Evolutionary conservation across 2,113 vertebrate genomes (phyloP).

Genomic region (Entelurus aequoreus): DNA sequence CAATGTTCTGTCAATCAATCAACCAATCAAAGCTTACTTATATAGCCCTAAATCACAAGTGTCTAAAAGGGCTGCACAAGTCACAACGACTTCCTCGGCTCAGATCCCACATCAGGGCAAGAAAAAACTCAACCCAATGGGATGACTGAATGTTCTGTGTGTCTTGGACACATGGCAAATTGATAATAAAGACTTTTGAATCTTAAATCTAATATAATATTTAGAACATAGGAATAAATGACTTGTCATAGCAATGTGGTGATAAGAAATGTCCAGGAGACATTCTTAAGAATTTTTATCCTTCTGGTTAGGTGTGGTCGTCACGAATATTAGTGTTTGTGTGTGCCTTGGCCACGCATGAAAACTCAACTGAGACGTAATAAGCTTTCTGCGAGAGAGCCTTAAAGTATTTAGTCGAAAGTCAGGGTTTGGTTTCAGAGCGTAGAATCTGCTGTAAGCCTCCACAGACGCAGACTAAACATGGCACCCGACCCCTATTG

Average conservation of each 20-base stretch:
- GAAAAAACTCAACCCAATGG: too few relatives aligned
- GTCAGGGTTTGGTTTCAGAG: conserved; percentile 59
- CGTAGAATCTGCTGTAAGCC: conserved; percentile 56
- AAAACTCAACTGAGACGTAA: conserved; percentile 61
- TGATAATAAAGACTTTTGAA: too few relatives aligned
- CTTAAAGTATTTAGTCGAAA: conserved; percentile 57
- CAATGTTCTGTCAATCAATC: too few relatives aligned
- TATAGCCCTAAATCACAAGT: too few relatives aligned
- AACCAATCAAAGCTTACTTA: too few relatives aligned
- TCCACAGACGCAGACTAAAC: conserved; percentile 71
- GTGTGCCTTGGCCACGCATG: conserved; percentile 59
- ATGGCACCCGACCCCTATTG: conserved; percentile 57
- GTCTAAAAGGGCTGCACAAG: too few relatives aligned
- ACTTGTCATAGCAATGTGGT: conserved; percentile 6
- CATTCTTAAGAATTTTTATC: conserved; percentile 30
- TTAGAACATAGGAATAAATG: not conserved
- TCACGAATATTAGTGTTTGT: conserved; percentile 41
- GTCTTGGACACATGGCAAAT: too few relatives aligned
- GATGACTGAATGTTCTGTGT: too few relatives aligned
- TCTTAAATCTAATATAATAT: not conserved
- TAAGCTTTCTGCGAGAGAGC: conserved; percentile 60
- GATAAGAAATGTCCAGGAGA: conserved; percentile 26
- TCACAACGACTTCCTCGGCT: too few relatives aligned
- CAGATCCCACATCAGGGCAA: too few relatives aligned
- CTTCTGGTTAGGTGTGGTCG: conserved; percentile 37